Evolutionary conservation across 2,113 vertebrate genomes (phyloP).

Genomic region (Gracilinanus agilis): DNA sequence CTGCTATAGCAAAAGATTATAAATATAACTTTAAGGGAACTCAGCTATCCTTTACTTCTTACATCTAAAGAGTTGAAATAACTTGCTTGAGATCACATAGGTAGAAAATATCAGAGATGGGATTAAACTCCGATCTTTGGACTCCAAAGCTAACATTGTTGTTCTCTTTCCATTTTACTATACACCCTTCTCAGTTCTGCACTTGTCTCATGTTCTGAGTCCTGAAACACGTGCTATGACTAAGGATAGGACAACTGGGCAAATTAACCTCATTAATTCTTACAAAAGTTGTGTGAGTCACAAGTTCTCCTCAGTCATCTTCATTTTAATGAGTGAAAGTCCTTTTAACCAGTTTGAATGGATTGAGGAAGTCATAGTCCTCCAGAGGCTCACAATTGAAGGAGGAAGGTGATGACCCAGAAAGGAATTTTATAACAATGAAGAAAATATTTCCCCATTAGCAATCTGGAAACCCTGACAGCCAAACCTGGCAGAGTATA

Average conservation of each 20-base stretch:
- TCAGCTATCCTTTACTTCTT: no score
- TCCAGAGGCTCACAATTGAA: constrained; percentile 20
- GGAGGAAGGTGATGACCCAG: neutral
- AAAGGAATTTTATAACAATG: neutral
- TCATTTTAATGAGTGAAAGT: constrained; percentile 33
- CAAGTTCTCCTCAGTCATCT: neutral
- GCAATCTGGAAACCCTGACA: constrained; percentile 43
- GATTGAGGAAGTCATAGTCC: neutral
- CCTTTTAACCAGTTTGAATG: neutral
- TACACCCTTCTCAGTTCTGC: neutral
- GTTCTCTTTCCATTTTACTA: neutral
- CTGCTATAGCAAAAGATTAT: neutral
- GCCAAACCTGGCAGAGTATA: constrained; percentile 6
- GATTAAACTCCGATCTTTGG: neutral
- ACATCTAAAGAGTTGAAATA: neutral
- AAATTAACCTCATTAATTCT: constrained; percentile 30
- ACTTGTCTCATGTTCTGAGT: neutral
- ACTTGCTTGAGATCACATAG: no score
- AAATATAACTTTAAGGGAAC: neutral
- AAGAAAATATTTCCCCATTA: neutral
- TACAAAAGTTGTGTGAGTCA: neutral
- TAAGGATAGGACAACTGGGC: neutral
- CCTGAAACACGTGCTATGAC: neutral
- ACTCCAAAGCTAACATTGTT: neutral
- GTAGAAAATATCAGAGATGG: neutral